Base-by-base conservation (phyloP, 2,113 vertebrate genomes). In the Cephalopholis sonnerati region DNA sequence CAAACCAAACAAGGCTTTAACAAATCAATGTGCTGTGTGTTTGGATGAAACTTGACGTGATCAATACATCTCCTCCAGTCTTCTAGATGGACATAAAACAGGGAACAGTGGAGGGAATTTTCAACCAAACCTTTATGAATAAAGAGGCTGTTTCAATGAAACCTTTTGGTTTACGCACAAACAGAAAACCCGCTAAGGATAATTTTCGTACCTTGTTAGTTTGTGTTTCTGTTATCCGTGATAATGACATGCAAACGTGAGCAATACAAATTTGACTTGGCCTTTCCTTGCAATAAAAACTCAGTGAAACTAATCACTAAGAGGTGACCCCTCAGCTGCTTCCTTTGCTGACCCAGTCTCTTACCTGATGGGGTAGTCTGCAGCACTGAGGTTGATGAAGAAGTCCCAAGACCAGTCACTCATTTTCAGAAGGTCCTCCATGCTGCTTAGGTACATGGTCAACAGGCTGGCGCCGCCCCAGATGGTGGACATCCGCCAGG, bases 321-420 rank as follows among this genome's bases (percentile, higher is more conserved):
- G 25, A 32, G 27, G 17, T 51, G 22, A 25, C 2, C 15, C n/a
- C 1, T 16, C 39, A 5, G 7, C 2, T 18, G 8, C 3, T 36
- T 20, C n/a, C 22, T 29, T 15, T n/a, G 12, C 25, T n/a, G 41
- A 55, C 74, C 70, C 48, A 1, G 11, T 44, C 27, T 64, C 79
- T 83, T 90, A 99, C 98, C 98, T 97, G 96, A 99, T 98, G 0
- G 98, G 98, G 70, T 98, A 99, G 93, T 99, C 98, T 0, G 98
- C 98, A 1, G 97, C 98, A 3, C 98, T 99, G 87, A 99, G 97
- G 93, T 99, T 99, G 93, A 99, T 99, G 95, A 99, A 99, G 96
- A 99, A 99, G 93, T 99, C 98, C 98, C 98, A 99, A 5, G 95
- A 94, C 98, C 98, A 99, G 93, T 99, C 97, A 3, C 79, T 77